Evolutionary conservation across 2,113 vertebrate species (phyloP).

Genomic region (Urocynchramus pylzowi): DNA sequence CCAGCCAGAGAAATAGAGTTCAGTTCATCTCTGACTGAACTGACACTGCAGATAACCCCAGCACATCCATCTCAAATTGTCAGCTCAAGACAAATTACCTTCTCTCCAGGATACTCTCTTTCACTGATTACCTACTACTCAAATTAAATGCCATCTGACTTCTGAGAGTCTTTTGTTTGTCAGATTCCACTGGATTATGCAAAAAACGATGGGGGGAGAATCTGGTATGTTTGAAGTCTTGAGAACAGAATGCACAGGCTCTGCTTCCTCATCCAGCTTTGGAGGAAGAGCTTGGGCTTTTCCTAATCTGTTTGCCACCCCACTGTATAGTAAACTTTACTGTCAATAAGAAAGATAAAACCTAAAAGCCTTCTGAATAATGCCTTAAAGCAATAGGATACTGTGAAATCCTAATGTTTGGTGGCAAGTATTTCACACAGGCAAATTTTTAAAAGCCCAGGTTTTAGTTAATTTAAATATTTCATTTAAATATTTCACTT

Average conservation of each 20-base stretch:
- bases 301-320: constrained; percentile 54
- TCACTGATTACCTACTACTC: constrained; percentile 65
- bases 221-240: constrained; percentile 54
- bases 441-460: background rate
- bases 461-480: background rate
- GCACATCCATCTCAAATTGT: constrained; percentile 66
- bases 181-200: constrained; percentile 69
- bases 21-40: constrained; percentile 25
- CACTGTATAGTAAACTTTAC: constrained; percentile 35
- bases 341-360: constrained; percentile 47
- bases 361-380: constrained; percentile 17
- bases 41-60: constrained; percentile 64
- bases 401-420: background rate
- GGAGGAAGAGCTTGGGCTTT: constrained; percentile 12
- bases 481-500: background rate
- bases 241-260: constrained; percentile 23
- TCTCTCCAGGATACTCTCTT: constrained; percentile 56
- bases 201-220: constrained; percentile 29
- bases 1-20: constrained; percentile 43
- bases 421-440: constrained; percentile 1
- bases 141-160: constrained; percentile 65
- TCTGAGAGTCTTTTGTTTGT: constrained; percentile 63
- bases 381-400: background rate
- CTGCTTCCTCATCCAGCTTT: constrained; percentile 23
- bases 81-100: constrained; percentile 65